A percentile compares a stretch with the other conserved stretches of the same genome.
Conservation (phyloP, 2,888 invertebrate species). For the Chymomyza fuscimana region DNA sequence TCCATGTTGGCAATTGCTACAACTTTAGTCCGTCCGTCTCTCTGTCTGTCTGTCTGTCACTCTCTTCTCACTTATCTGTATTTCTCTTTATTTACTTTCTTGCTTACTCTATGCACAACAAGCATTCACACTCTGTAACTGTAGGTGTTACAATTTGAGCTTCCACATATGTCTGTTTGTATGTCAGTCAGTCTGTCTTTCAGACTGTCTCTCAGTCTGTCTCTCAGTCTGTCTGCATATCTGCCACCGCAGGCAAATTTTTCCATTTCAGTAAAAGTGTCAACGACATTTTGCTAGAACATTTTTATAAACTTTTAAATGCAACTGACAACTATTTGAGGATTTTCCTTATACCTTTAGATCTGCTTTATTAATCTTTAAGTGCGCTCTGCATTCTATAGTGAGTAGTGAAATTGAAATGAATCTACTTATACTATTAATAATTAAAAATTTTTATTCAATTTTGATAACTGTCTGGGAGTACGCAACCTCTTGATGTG, state of each 20-base stretch:
- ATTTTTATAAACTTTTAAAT: slow-evolving; percentile 48
- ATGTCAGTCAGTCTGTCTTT: slow-evolving; percentile 20
- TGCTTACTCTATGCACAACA: not conserved
- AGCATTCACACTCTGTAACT: not conserved
- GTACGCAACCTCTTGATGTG: no score
- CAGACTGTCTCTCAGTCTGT: slow-evolving; percentile 21
- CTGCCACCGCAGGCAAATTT: slow-evolving; percentile 38
- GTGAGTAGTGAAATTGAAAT: no score
- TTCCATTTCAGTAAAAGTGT: slow-evolving; percentile 48
- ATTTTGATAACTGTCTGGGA: no score
- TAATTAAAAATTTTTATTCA: no score
- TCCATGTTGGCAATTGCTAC: not conserved
- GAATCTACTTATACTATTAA: no score
- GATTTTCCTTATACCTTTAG: not conserved
- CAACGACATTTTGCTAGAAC: slow-evolving; percentile 47
- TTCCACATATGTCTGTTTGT: not conserved
- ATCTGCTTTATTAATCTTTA: not conserved
- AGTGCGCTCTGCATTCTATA: no score
- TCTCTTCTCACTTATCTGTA: not conserved
- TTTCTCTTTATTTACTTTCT: not conserved
- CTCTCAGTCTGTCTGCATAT: slow-evolving; percentile 24
- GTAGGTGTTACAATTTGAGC: not conserved
- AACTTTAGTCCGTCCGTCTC: not conserved
- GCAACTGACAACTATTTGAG: slow-evolving; percentile 46
- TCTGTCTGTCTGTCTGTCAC: not conserved